phyloP scores from a whole-genome alignment of 2,113 vertebrate genomes.

The Gasterosteus nipponicus region DNA sequence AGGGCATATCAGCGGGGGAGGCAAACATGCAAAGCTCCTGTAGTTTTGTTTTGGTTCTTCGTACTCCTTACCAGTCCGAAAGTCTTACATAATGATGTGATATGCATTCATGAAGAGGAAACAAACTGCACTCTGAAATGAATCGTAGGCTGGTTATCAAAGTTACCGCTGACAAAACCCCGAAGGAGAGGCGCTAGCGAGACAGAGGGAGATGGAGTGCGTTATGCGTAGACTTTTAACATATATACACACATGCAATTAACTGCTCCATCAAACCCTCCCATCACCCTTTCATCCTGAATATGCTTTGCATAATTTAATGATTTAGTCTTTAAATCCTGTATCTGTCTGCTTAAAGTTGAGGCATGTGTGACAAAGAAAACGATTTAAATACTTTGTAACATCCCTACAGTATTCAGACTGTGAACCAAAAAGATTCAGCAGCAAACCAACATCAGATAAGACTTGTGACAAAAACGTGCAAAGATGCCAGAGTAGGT shows the following conservation, averaged over 20 bases:
- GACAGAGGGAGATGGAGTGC: neutral
- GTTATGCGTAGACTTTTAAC: neutral
- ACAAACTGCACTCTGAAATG: constrained; percentile 14
- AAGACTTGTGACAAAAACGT: neutral
- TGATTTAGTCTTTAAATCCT: neutral
- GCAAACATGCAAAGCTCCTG: constrained; percentile 7
- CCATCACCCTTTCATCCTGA: neutral
- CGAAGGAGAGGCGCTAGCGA: neutral
- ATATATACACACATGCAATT: neutral
- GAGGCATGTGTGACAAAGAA: neutral
- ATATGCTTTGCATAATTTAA: neutral
- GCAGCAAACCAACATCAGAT: neutral
- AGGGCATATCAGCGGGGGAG: constrained; percentile 13
- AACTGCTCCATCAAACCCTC: neutral
- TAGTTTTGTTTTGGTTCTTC: constrained; percentile 24
- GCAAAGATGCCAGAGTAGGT: neutral
- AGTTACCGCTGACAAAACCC: constrained; percentile 33
- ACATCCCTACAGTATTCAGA: neutral
- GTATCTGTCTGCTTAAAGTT: neutral
- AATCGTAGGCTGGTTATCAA: constrained; percentile 11
- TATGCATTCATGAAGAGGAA: constrained; percentile 29
- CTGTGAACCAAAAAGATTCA: neutral
- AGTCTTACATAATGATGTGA: constrained; percentile 34
- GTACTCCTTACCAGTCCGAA: constrained; percentile 7
- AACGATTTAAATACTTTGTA: neutral